These are phyloP conservation scores for Bothrops jararaca DNA, from an alignment of 2,113 vertebrate genomes.

Conservation along the genomic window DNA sequence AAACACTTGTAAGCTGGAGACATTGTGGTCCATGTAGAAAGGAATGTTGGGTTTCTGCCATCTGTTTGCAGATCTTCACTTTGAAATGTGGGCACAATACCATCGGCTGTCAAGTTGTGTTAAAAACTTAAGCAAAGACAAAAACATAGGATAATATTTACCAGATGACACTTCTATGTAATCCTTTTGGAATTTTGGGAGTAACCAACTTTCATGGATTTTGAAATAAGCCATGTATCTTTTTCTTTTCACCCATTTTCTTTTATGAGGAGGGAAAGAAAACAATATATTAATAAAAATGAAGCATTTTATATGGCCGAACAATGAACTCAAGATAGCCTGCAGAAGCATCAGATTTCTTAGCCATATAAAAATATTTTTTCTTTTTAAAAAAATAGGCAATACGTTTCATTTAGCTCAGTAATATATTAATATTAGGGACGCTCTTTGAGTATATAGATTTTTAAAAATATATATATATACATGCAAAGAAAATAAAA, in stretches of 20 bases:
- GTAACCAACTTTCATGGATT: constrained; percentile 81
- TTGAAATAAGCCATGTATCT: constrained; percentile 71
- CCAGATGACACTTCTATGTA: constrained; percentile 84
- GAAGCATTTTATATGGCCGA: constrained; percentile 57
- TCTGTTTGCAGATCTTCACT: constrained; percentile 80
- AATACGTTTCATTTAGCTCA: constrained; percentile 34
- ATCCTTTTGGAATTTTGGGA: constrained; percentile 83
- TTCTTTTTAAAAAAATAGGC: constrained; percentile 36
- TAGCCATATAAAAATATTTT: neutral
- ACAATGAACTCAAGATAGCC: constrained; percentile 51
- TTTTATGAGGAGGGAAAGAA: constrained; percentile 52
- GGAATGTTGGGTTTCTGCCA: constrained; percentile 73
- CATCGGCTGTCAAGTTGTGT: constrained; percentile 80
- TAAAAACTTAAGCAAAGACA: constrained; percentile 79
- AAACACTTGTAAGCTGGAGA: constrained; percentile 60
- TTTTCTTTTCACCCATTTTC: constrained; percentile 49
- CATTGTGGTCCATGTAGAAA: constrained; percentile 58
- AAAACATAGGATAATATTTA: constrained; percentile 85
- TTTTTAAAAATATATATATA: neutral
- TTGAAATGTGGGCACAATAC: constrained; percentile 79
- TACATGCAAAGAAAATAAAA: neutral
- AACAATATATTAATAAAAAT: constrained; percentile 60
- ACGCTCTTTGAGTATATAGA: neutral
- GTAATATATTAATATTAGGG: constrained; percentile 35
- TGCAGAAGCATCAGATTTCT: constrained; percentile 49